Evolutionary conservation across 2,113 vertebrate genomes (phyloP), one percentile per base, ranked within the genome.

Genomic region (Artemisiospiza belli): DNA sequence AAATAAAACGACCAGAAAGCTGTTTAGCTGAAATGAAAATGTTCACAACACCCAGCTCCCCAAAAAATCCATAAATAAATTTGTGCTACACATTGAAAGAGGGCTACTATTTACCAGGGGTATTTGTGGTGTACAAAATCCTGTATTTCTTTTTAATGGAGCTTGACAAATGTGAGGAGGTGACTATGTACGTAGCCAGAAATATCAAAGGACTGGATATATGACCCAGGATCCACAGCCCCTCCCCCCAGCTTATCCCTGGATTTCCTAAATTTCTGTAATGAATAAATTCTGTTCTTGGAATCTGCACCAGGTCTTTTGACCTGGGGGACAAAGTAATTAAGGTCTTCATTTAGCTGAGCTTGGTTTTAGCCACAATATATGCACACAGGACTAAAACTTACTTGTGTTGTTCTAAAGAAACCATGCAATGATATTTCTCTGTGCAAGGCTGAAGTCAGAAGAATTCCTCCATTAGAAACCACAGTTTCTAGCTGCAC

Each of bases 401-500:
- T 51, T 76, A 46, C 47, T 85, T 70, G 12, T 88, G 27, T 13
- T 76, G 4, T 91, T 80, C 35, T 77, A 25, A 23, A 23, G 59
- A 77, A 94, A 10, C 16, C 33, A 37, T 0, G 0, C 7, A 35
- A 66, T 59, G 58, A 69, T 73, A 80, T 92, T 79, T 87, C 74
- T 76, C 58, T 70, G 51, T 80, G 22, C n/a, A 46, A 55, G 30
- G 43, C 11, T 97, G 87, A 85, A 94, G 63, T 44, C 70, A 55
- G 67, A 92, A 91, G 92, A 91, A 94, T 92, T 66, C 52, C 59
- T 90, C 59, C 84, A 87, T 92, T 79, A 94, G 70, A 91, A 95
- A 77, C 81, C 64, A 89, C 78, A 59, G 84, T 87, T 85, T 83
- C 87, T 69, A 74, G 78, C 93, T 95, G 78, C 70, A 69, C 87